Percentiles rank a stretch among this genome's conserved stretches.
Conservation (phyloP, 2,113 vertebrate species). For the Seriola aureovittata region DNA sequence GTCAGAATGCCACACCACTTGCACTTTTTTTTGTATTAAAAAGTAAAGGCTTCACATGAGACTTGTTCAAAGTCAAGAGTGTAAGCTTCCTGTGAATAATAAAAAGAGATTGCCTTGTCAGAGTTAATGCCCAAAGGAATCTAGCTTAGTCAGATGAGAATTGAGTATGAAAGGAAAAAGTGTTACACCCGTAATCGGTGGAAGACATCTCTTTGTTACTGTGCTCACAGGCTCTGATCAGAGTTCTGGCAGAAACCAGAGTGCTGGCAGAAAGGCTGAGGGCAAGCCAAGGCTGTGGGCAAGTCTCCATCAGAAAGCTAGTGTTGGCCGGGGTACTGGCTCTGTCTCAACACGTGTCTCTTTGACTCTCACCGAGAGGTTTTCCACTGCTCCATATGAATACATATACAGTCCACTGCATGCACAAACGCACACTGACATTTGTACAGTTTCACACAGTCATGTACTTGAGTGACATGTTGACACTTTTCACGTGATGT, state of each 20-base stretch:
- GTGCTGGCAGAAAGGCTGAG: conserved; percentile 40
- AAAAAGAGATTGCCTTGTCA: conserved; percentile 54
- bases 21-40: conserved; percentile 36
- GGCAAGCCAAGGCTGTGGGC: conserved; percentile 59
- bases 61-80: conserved; percentile 41
- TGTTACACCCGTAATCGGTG: conserved; percentile 35
- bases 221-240: conserved; percentile 56
- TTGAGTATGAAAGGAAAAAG: conserved; percentile 44
- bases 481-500: background rate
- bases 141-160: conserved; percentile 48
- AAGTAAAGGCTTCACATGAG: conserved; percentile 41
- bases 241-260: conserved; percentile 30
- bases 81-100: conserved; percentile 46
- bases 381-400: conserved; percentile 14
- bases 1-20: conserved; percentile 41
- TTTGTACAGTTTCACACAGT: background rate
- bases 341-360: conserved; percentile 33
- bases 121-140: conserved; percentile 49
- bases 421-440: background rate
- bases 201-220: conserved; percentile 64
- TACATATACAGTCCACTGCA: background rate
- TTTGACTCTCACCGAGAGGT: conserved; percentile 42
- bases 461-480: background rate
- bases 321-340: conserved; percentile 41
- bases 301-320: conserved; percentile 59